Base-by-base conservation (phyloP, 2,888 invertebrate species). In the Cosmia trapezina region DNA sequence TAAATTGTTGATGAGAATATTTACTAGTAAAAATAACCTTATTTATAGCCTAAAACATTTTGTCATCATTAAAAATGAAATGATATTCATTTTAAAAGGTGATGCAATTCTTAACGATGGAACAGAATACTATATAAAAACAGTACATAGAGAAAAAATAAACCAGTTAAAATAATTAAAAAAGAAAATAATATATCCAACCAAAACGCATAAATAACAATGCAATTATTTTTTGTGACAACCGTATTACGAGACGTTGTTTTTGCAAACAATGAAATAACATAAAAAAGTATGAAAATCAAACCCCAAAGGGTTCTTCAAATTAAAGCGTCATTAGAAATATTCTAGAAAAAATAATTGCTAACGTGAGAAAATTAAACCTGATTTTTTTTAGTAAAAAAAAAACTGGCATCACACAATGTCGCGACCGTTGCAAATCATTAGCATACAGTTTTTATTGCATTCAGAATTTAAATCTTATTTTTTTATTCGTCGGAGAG, bases 261-360 rank as follows among this genome's bases (percentile, higher is more conserved):
- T 95, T 95, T 94, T 91, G 87, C 90, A 96, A 96, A 96, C 95
- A 96, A 94, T 84, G 61, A 66, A 84, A 86, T 83, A 85, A 65
- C 51, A 69, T 78, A 85, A 90, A 93, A 95, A 95, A 93, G 90
- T 83, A 88, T 81, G 82, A 88, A 91, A 95, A 94, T 94, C 95
- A 96, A 96, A 96, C 96, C 96, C 96, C 95, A 95, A 94, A 96
- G 96, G 91, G 94, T 92, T 93, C 95, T 96, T 94, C 96, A 96
- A 96, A 96, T 96, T 96, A 96, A 96, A 96, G 90, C 93, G 89
- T 94, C 95, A 94, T 96, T 96, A 95, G 91, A 95, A 93, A 93
- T 92, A 93, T 94, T 88, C 87, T 81, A 83, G 90, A 92, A 94
- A 94, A 91, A 89, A 83, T 70, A 72, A 90, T 8, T 84, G 92